These are phyloP conservation scores for Drosophila bipectinata DNA, from an alignment of 1,140 invertebrate genomes.

Conservation along the genomic window DNA sequence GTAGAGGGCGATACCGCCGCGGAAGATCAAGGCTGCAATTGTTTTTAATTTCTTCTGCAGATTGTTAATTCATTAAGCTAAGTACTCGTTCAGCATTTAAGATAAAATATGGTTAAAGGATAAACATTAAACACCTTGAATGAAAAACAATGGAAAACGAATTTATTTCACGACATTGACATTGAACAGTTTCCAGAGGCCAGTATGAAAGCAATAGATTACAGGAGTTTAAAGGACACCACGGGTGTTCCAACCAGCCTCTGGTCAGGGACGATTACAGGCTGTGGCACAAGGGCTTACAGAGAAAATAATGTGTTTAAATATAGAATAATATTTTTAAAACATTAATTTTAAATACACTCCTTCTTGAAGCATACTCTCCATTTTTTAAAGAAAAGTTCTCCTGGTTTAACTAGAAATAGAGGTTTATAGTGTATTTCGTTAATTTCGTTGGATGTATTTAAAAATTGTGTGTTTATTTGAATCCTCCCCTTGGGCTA, in stretches of 20 bases:
- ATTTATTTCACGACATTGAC: constrained; percentile 56
- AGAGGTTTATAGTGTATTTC: no score
- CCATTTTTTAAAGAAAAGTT: no score
- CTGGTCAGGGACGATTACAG: constrained; percentile 10
- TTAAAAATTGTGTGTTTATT: constrained; percentile 8
- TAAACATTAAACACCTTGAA: constrained; percentile 7
- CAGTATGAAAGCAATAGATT: constrained; percentile 48
- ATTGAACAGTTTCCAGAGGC: constrained; percentile 47
- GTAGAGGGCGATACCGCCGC: not conserved
- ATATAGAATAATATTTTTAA: not conserved
- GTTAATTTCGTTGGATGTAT: not conserved
- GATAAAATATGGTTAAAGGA: constrained; percentile 10
- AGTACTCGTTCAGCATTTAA: constrained; percentile 22
- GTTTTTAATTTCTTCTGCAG: not conserved
- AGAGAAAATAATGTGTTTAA: not conserved
- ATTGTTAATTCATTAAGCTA: constrained; percentile 12
- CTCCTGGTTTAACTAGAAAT: no score
- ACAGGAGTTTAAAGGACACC: constrained; percentile 54
- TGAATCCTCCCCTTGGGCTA: constrained; percentile 12
- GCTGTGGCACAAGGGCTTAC: not conserved
- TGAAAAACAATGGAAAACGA: constrained; percentile 20
- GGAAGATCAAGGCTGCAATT: constrained; percentile 12
- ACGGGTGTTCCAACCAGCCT: constrained; percentile 30
- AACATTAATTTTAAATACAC: no score
- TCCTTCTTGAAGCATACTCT: no score